Evolutionary conservation across 2,888 invertebrate genomes (phyloP), one percentile per base, ranked within the genome.

Genomic region (Patella pellucida): DNA sequence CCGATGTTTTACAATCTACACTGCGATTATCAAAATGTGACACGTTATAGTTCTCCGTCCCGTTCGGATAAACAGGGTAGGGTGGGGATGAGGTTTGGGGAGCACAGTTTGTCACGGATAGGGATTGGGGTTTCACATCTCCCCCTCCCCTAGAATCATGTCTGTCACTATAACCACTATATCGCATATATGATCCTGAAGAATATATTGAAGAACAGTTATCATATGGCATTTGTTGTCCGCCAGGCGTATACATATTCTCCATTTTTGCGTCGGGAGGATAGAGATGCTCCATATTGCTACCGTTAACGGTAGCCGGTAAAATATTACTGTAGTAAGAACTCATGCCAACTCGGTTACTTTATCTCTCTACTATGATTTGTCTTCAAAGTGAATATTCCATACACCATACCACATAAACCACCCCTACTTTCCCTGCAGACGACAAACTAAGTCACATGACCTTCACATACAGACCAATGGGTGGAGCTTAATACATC

Each of bases 1-100:
- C 52, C 27, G 77, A 78, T 27, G 74, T 69, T 72, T 80, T 80
- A 69, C 77, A 78, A 70, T 81, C 81, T 69, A 77, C 41, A 71
- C 78, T 56, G 16, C 81, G 68, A 52, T 73, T 73, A 16, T 81
- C 81, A 72, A 74, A 81, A 52, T 69, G 76, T 15, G 76, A 75
- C 31, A 78, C 80, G 19, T 78, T 72, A 12, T 67, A 67, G 68
- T 80, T 76, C 67, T 71, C 72, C 19, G 74, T 54, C 67, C 62
- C 70, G 51, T 74, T 69, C 54, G 73, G 76, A 69, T 81, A 80
- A 2, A 72, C 51, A 12, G 79, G 62, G 72, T 77, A 81, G 31
- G 77, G 81, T 14, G 77, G 78, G 62, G 62, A 62, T 4, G 78
- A 72, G 27, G 74, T 71, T 9, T 79, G 76, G 0, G 81, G 78